A percentile compares a stretch with the other conserved stretches of the same genome.
phyloP scores from a whole-genome alignment of 2,888 invertebrate genomes.

The Melieria omissa region DNA sequence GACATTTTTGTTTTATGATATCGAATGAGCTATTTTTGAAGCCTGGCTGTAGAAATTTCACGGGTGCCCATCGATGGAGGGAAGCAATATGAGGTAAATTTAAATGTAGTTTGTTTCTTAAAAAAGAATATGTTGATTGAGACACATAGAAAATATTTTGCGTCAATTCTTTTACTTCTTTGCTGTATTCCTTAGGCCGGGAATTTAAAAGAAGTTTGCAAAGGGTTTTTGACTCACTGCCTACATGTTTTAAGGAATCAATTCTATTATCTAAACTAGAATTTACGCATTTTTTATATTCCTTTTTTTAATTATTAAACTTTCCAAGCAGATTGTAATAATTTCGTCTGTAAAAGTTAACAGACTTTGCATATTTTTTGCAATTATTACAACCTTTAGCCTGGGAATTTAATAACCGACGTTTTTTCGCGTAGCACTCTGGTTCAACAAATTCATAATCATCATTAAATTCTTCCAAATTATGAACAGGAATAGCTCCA shows the following conservation, averaged over 20 bases:
- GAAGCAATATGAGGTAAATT: slow-evolving; percentile 23
- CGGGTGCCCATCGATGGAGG: slow-evolving; percentile 28
- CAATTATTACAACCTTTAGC: slow-evolving; percentile 5
- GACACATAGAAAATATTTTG: too few species aligned
- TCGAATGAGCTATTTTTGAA: slow-evolving; percentile 9
- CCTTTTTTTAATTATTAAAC: too few species aligned
- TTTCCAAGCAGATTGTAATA: not conserved
- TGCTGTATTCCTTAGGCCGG: too few species aligned
- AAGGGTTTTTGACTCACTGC: slow-evolving; percentile 24
- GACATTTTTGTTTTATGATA: slow-evolving; percentile 23
- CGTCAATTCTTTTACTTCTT: too few species aligned
- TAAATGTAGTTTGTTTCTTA: slow-evolving; percentile 27
- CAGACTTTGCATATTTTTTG: slow-evolving; percentile 9
- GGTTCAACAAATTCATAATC: slow-evolving; percentile 6
- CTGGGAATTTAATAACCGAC: not conserved
- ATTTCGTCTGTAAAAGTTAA: slow-evolving; percentile 15
- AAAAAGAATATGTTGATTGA: slow-evolving; percentile 24
- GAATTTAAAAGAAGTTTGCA: too few species aligned
- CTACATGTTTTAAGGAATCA: not conserved
- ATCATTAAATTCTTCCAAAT: slow-evolving; percentile 8
- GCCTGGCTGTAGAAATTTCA: too few species aligned
- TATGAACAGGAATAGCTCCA: slow-evolving; percentile 13
- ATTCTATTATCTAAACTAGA: not conserved
- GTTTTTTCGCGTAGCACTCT: not conserved
- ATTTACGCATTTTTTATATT: too few species aligned